These are phyloP conservation scores for Aphaenogaster rudis DNA, from an alignment of 1,140 invertebrate species.

Conservation along the genomic window DNA sequence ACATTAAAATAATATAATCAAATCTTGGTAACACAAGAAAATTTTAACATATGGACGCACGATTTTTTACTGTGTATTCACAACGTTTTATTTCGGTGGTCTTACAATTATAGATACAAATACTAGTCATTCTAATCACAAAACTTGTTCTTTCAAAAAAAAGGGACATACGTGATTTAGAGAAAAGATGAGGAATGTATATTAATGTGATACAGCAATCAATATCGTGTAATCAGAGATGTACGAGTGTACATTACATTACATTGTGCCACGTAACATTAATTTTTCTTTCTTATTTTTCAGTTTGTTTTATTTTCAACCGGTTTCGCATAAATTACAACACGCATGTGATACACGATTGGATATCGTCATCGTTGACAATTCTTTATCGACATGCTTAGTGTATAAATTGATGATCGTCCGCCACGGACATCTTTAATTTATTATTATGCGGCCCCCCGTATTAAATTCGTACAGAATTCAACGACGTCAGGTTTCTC, in stretches of 20 bases:
- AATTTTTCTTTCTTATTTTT: background rate
- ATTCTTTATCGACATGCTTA: slow-evolving; percentile 15
- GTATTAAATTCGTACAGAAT: background rate
- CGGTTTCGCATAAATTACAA: slow-evolving; percentile 8
- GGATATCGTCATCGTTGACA: slow-evolving; percentile 7
- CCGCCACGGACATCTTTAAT: slow-evolving; percentile 14
- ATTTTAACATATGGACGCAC: no score
- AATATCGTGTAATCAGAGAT: background rate
- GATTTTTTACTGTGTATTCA: no score
- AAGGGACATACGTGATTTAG: background rate
- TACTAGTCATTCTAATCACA: background rate
- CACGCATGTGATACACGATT: background rate
- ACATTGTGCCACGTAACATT: background rate
- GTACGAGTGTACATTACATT: background rate
- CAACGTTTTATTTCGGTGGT: background rate
- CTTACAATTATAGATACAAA: background rate
- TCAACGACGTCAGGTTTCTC: background rate
- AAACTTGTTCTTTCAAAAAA: background rate
- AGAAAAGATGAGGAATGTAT: background rate
- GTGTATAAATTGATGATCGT: slow-evolving; percentile 22
- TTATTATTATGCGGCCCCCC: slow-evolving; percentile 18
- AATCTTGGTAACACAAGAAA: no score
- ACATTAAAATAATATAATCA: no score
- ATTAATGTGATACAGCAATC: background rate
- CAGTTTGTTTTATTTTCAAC: slow-evolving; percentile 25